Base-by-base conservation (phyloP, 2,797 vertebrate species). In the Orestias chungarensis region DNA sequence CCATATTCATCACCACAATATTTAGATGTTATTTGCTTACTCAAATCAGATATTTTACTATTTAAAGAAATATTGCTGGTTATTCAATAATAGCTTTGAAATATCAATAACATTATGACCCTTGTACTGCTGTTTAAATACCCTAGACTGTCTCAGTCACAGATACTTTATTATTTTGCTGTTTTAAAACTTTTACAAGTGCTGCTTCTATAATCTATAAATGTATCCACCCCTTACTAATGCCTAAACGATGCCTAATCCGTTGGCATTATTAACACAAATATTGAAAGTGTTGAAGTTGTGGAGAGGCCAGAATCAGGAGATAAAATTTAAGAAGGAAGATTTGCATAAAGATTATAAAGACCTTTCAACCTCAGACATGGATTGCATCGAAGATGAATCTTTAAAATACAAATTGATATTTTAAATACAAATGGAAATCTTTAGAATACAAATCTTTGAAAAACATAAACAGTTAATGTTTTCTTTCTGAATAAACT, bases 1-100 rank as follows among this genome's bases (percentile, higher is more conserved):
- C 43, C 27, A 64, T 66, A 68, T 74, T 73, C 71, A 72, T 80
- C 0, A 31, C 38, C 18, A 23, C 20, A 44, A 64, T 25, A 38
- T 66, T 20, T 38, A 68, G 18, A 66, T 52, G 61, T 8, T 52
- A 17, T 17, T 7, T 52, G 42, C 6, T 64, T 66, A 70, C 15
- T 31, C 6, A 31, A 57, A 57, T 31, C 7, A 31, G 15, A 33
- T 1, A 31, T 31, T 33, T 17, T 31, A 57, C n/a, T n/a, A 57
- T 8, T 57, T 57, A 17, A 71, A 35, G 49, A 52, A 52, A 27
- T 6, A 52, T 3, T 17, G 14, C 43, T 15, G n/a, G 27, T 52
- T 52, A 4, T 5, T 11, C 25, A 29, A 54, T 25, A 15, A 6
- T 27, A 25, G 50, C 12, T 52, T 52, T 14, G 14, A 27, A 27